Evolutionary conservation across 1,140 invertebrate species (phyloP).

Genomic region (Diuraphis noxia): DNA sequence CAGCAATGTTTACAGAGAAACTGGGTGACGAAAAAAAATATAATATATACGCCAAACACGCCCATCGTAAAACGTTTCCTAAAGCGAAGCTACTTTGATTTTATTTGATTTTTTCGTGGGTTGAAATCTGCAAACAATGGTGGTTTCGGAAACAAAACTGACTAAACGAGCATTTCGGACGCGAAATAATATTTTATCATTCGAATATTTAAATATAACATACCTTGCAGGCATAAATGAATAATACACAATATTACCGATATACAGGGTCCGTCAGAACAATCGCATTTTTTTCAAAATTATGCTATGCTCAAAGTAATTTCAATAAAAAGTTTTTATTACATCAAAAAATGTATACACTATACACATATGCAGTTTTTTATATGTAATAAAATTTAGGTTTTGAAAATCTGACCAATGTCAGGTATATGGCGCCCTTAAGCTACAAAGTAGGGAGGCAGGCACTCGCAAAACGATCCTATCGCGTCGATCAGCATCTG

Average conservation of each 20-base stretch:
- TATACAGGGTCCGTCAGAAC: too few relatives aligned
- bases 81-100: neutral
- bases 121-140: neutral
- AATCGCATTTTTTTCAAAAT: too few relatives aligned
- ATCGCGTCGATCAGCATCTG: too few relatives aligned
- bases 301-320: too few relatives aligned
- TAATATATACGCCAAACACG: neutral
- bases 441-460: too few relatives aligned
- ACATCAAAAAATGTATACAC: too few relatives aligned
- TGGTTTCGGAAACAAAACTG: neutral
- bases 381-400: too few relatives aligned
- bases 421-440: too few relatives aligned
- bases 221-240: neutral
- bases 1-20: neutral
- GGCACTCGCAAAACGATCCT: too few relatives aligned
- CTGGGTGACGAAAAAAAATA: neutral
- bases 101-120: neutral
- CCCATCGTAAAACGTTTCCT: neutral
- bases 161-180: neutral
- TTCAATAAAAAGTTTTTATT: too few relatives aligned
- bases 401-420: too few relatives aligned
- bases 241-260: neutral
- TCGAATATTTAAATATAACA: neutral
- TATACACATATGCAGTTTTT: too few relatives aligned
- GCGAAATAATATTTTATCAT: neutral